Evolutionary conservation across 2,113 vertebrate species (phyloP).

Genomic region (Halichoerus grypus): DNA sequence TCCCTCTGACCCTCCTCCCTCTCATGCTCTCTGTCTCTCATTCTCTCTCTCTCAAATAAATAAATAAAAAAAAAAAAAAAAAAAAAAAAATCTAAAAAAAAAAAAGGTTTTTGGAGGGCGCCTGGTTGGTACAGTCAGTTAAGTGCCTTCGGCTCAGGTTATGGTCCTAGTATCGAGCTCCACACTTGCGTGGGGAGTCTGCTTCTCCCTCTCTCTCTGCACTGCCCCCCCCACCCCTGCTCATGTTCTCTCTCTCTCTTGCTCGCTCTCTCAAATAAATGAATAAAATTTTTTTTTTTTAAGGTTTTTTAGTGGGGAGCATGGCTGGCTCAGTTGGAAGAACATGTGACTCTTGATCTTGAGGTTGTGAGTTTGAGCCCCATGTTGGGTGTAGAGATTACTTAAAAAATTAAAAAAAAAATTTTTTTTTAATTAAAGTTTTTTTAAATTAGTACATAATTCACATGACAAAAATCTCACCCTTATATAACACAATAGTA

Average conservation of each 20-base stretch:
- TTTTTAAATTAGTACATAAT: not conserved
- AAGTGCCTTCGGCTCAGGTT: not conserved
- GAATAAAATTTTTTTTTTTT: not conserved
- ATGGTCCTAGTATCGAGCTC: too few relatives aligned
- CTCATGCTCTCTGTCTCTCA: too few relatives aligned
- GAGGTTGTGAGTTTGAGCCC: not conserved
- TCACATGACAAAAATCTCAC: not conserved
- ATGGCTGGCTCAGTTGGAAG: not conserved
- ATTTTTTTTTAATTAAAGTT: not conserved
- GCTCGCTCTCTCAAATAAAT: too few relatives aligned
- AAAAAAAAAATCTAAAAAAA: too few relatives aligned
- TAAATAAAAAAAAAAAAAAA: too few relatives aligned
- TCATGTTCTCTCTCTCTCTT: too few relatives aligned
- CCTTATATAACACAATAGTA: not conserved
- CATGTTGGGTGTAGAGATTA: not conserved
- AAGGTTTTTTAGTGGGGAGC: not conserved
- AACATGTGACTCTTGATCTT: not conserved
- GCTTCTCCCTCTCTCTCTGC: too few relatives aligned
- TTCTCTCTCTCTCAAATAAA: too few relatives aligned
- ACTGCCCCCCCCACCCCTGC: too few relatives aligned
- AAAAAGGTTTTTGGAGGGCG: not conserved
- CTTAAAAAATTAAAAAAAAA: not conserved
- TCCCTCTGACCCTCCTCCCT: too few relatives aligned
- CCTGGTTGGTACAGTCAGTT: not conserved
- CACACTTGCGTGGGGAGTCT: too few relatives aligned